Conservation (phyloP, 2,888 invertebrate genomes). For the Arge pagana region DNA sequence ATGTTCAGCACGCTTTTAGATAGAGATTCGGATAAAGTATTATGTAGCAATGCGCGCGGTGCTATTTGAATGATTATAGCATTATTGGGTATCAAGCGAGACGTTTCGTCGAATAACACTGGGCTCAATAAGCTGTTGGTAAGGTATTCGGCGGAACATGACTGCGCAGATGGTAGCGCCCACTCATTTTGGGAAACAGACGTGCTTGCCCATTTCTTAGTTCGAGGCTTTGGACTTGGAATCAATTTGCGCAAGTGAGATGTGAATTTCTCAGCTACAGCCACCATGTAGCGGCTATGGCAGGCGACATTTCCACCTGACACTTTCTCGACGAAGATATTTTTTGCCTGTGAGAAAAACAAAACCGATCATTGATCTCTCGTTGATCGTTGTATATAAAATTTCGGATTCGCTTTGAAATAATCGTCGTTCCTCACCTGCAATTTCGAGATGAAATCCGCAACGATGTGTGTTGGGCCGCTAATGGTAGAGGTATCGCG, state of each 20-base stretch:
- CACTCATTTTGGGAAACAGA: constrained; percentile 56
- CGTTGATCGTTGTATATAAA: no score
- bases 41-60: constrained; percentile 87
- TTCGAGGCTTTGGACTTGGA: constrained; percentile 56
- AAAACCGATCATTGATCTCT: not conserved
- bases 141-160: not conserved
- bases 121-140: not conserved
- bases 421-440: constrained; percentile 39
- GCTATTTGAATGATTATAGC: constrained; percentile 88
- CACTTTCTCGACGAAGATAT: constrained; percentile 77
- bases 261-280: constrained; percentile 51
- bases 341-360: constrained; percentile 62
- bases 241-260: constrained; percentile 39
- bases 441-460: constrained; percentile 68
- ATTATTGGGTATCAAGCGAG: constrained; percentile 72
- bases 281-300: constrained; percentile 76
- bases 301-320: constrained; percentile 84
- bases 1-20: constrained; percentile 71
- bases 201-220: constrained; percentile 64
- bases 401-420: no score
- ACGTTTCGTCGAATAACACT: constrained; percentile 64
- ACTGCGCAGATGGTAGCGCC: not conserved
- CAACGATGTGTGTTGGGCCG: constrained; percentile 75
- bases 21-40: constrained; percentile 80
- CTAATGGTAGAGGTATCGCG: constrained; percentile 86